Conservation (phyloP, 2,888 invertebrate genomes). For the Odontocerum albicorne region DNA sequence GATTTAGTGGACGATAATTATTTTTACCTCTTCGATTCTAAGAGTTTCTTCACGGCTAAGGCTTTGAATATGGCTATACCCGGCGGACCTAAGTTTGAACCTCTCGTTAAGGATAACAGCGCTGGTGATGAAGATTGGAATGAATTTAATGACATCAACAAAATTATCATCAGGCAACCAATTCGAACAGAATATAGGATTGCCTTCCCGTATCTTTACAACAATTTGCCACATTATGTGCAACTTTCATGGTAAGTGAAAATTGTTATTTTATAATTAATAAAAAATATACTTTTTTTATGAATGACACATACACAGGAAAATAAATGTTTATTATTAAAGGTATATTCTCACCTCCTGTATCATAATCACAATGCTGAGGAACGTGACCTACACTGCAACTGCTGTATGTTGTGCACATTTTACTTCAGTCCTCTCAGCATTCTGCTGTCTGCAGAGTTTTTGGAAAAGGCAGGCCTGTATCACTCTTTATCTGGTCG, state of each 20-base stretch:
- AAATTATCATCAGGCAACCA: constrained; percentile 98
- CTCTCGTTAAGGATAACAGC: constrained; percentile 96
- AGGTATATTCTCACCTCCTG: neutral
- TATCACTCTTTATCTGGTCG: too few relatives aligned
- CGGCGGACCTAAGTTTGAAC: constrained; percentile 99
- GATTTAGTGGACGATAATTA: constrained; percentile 98
- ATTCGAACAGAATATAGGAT: constrained; percentile 99
- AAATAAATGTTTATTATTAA: too few relatives aligned
- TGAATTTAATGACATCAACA: constrained; percentile 99
- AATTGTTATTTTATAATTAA: too few relatives aligned
- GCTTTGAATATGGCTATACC: constrained; percentile 99
- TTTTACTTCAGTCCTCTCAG: too few relatives aligned
- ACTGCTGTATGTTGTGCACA: too few relatives aligned
- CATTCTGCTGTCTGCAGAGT: too few relatives aligned
- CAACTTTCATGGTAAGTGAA: constrained; percentile 92
- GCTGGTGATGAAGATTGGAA: constrained; percentile 99
- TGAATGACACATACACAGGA: too few relatives aligned
- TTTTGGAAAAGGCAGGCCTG: too few relatives aligned
- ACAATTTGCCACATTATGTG: constrained; percentile 98
- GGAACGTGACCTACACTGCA: too few relatives aligned
- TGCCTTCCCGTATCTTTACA: constrained; percentile 98
- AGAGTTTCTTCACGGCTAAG: constrained; percentile 99
- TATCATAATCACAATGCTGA: constrained; percentile 14
- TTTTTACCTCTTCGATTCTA: constrained; percentile 98
- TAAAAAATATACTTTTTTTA: too few relatives aligned